Conservation (phyloP, 2,113 vertebrate genomes). For the Leptobrachium ailaonicum region DNA sequence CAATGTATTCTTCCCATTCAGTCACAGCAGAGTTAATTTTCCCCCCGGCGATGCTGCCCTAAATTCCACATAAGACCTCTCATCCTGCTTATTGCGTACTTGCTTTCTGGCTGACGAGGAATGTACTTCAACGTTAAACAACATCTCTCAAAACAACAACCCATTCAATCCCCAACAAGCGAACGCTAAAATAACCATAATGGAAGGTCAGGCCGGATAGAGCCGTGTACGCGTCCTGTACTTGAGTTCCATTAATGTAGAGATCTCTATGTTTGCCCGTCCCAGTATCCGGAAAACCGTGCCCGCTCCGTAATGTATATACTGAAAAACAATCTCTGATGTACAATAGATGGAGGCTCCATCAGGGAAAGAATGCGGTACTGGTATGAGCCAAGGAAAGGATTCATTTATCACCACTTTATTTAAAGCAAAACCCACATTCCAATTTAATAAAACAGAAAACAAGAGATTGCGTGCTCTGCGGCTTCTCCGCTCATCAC, state of each 20-base stretch:
- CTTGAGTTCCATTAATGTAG: background rate
- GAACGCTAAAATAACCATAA: slow-evolving; percentile 56
- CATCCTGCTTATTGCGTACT: background rate
- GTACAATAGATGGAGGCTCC: too few species aligned
- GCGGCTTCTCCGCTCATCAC: too few species aligned
- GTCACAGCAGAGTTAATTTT: slow-evolving; percentile 5
- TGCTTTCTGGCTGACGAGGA: background rate
- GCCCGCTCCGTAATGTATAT: slow-evolving; percentile 30
- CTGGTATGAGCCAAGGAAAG: too few species aligned
- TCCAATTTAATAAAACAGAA: too few species aligned
- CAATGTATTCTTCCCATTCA: background rate
- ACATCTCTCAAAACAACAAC: background rate
- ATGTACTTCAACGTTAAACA: background rate
- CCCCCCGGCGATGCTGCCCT: background rate
- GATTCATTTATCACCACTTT: too few species aligned
- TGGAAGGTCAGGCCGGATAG: background rate
- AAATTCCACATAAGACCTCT: background rate
- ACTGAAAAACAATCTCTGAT: too few species aligned
- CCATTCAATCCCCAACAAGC: slow-evolving; percentile 37
- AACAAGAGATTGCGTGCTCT: too few species aligned
- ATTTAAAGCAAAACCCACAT: too few species aligned
- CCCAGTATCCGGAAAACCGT: slow-evolving; percentile 57
- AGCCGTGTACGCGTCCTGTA: background rate
- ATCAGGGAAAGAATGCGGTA: too few species aligned
- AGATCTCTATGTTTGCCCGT: slow-evolving; percentile 14